phyloP scores from a whole-genome alignment of 2,888 invertebrate species.

The Heliconius charithonia region DNA sequence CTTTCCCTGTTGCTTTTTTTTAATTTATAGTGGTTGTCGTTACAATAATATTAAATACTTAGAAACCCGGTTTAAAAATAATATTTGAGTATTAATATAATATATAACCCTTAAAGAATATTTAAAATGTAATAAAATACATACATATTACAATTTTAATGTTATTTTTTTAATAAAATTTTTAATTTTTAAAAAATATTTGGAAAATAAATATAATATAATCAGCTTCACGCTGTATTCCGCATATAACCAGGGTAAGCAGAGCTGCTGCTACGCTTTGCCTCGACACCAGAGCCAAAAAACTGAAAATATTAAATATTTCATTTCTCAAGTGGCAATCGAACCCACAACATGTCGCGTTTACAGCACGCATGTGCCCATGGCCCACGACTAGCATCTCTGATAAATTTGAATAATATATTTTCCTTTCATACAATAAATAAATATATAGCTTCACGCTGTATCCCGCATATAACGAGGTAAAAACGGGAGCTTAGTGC shows the following conservation, averaged over 20 bases:
- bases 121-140: no score
- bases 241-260: neutral
- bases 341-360: neutral
- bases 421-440: no score
- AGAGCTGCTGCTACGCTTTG: neutral
- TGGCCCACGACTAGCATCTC: no score
- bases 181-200: no score
- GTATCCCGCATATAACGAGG: no score
- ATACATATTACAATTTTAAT: no score
- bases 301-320: neutral
- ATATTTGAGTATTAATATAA: neutral
- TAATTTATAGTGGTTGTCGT: neutral
- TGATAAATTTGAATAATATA: no score
- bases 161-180: no score
- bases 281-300: no score
- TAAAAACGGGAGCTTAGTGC: no score
- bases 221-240: neutral
- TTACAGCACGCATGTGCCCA: neutral
- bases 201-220: no score
- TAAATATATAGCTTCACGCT: no score
- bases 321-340: neutral
- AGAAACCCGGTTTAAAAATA: neutral
- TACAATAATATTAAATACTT: neutral
- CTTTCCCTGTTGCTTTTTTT: slow-evolving; percentile 2
- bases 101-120: neutral